Base-by-base conservation (phyloP, 2,113 vertebrate species). In the Martes martes region DNA sequence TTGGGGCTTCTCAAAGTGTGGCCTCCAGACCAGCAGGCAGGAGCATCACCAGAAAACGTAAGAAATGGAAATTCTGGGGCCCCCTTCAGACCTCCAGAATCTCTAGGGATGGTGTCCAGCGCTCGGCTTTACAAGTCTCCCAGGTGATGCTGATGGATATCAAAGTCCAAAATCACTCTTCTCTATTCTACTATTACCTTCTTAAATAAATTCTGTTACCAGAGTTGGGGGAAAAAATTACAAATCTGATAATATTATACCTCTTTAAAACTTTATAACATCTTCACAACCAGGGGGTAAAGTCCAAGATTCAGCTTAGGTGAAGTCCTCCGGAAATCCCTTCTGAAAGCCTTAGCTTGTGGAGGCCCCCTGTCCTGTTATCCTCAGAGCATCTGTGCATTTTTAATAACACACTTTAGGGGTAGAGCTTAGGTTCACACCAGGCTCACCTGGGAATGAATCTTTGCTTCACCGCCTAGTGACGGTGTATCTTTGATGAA, bases 31-130 rank as follows among this genome's bases (percentile, higher is more conserved):
- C 31, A 59, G 6, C 0, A 28, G 39, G 21, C 18, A 26, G 28
- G 24, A 52, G 6, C 4, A 28, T 13, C 45, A 82, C 21, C 28
- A 36, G 24, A 55, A 65, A 8, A 24, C 21, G 6, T 26, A 9
- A 61, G 23, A 57, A 78, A 61, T 14, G 28, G 8, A 11, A 36
- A 65, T 10, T 39, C 7, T 73, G 42, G 26, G 2, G 2, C 4
- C 11, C 26, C 31, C 9, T 50, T 26, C 16, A 16, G 6, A 13
- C 3, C 11, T 52, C 4, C 1, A 61, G 55, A 57, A 31, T 63
- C 7, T 85, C 23, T 19, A 10, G 1, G 4, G 1, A 1, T n/a
- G 1, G 24, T 1, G 42, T 3, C 4, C 2, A 31, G 9, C 1
- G 1, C 24, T 63, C 23, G 36, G 7, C 6, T 94, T 26, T 36